Base-by-base conservation (phyloP, 2,888 invertebrate genomes). In the Diabrotica balteata region DNA sequence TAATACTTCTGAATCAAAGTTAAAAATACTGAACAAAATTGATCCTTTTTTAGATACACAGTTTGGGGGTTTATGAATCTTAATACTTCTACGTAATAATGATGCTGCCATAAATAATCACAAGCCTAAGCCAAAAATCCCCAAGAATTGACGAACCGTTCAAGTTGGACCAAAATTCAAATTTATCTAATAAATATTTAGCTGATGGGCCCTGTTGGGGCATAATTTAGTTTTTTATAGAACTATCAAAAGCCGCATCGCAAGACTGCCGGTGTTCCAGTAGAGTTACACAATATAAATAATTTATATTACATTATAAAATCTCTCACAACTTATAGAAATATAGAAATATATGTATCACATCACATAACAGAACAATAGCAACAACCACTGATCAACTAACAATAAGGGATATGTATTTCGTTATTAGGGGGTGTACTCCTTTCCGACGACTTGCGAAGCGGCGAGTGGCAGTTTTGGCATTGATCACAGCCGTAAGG, bases 341-440 rank as follows among this genome's bases (percentile, higher is more conserved):
- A 78, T 76, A 78, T 79, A 80, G 80, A 82, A 83, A 82, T 83
- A 84, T 83, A 82, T 80, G 80, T 82, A 83, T 84, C 83, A 83
- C 83, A 84, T 83, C 81, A 83, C 82, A 82, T 81, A 84, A 84
- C 84, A 84, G 83, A 84, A 84, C 83, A 84, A 84, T 84, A 83
- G 81, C 82, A 84, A 83, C 83, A 84, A 84, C 81, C 81, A 81
- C 82, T 81, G 80, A 80, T 81, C 75, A 84, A 83, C 82, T 84
- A 84, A 85, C 84, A 85, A 85, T 84, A 84, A 83, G 82, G 83
- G 84, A 85, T 85, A 85, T 85, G 84, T 85, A 85, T 84, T 81
- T 84, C 77, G 80, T 83, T 84, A 83, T 84, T 82, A 80, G 78
- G 78, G 76, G 75, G 78, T 75, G 75, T 75, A 73, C 70, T 32